Evolutionary conservation across 1,140 invertebrate genomes (phyloP), one percentile per base, ranked within the genome.

Genomic region (Oryctes rhinoceros): DNA sequence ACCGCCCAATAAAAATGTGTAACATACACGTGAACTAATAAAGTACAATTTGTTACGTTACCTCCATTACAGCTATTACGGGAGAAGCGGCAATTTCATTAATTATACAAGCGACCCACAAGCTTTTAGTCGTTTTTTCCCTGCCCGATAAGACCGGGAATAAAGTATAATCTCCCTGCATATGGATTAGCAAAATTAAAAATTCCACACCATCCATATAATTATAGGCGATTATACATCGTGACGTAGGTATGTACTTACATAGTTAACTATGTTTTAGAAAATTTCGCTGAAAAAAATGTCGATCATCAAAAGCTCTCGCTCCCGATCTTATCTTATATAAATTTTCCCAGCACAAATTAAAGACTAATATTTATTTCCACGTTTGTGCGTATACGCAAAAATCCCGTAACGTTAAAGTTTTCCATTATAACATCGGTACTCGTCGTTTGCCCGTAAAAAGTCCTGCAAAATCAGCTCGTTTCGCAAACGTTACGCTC

Each of bases 41-140:
- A 71, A 71, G 65, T 37, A 37, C 65, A 71, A 71, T 71, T 71
- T 37, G 65, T 71, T 71, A 71, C 65, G 65, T 71, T 71, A 71
- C 65, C 24, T 71, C 65, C 35, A 71, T 71, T 71, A 71, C 65
- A 37, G 65, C 24, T 71, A 71, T 71, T 71, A 71, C 20, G 65
- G 53, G 15, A 10, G 65, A 71, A 71, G 9, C 11, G 65, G 65
- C 35, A 71, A 71, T 71, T 71, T 35, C 65, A 71, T 71, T 71
- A 71, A 71, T 71, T 71, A 71, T 71, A 71, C 18, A 71, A 24
- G 65, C 65, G 65, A 71, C 24, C 65, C 18, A 71, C 65, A 9
- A 71, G 65, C 65, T 71, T 71, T 71, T 71, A 71, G 65, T 35
- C 65, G 24, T 24, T 71, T 10, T 71, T 71, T 71, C 65, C 65